phyloP scores from a whole-genome alignment of 2,113 vertebrate genomes.

The Porphyrio hochstetteri region DNA sequence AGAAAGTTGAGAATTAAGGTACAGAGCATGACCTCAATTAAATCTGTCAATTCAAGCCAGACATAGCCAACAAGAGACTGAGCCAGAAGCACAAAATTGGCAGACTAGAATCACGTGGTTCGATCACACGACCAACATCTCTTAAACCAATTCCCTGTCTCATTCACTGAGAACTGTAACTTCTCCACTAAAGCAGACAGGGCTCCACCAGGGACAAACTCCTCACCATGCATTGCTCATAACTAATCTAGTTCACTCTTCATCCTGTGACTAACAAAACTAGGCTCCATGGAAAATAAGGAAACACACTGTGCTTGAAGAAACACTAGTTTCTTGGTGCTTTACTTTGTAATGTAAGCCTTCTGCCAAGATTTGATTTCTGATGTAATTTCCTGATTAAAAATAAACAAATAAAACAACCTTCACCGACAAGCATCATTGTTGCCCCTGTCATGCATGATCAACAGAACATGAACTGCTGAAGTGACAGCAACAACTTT shows the following conservation, averaged over 20 bases:
- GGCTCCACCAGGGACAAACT: neutral
- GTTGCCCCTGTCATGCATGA: neutral
- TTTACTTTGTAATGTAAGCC: neutral
- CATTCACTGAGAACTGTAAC: neutral
- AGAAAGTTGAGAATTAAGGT: neutral
- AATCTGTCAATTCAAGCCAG: neutral
- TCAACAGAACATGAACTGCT: neutral
- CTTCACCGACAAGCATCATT: neutral
- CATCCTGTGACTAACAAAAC: neutral
- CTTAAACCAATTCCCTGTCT: neutral
- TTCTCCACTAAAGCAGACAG: neutral
- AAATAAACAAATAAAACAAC: neutral
- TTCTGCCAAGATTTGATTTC: neutral
- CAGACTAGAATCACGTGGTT: rapidly evolving
- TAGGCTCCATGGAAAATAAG: neutral
- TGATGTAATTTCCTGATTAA: neutral
- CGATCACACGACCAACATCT: rapidly evolving
- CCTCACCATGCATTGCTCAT: neutral
- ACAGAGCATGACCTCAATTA: neutral
- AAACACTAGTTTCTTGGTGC: neutral
- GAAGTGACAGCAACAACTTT: neutral
- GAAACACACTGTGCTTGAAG: neutral
- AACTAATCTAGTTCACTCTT: neutral
- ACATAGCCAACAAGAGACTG: neutral
- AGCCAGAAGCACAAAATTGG: neutral